Evolutionary conservation across 2,797 vertebrate species (phyloP).

Genomic region (Champsocephalus esox): DNA sequence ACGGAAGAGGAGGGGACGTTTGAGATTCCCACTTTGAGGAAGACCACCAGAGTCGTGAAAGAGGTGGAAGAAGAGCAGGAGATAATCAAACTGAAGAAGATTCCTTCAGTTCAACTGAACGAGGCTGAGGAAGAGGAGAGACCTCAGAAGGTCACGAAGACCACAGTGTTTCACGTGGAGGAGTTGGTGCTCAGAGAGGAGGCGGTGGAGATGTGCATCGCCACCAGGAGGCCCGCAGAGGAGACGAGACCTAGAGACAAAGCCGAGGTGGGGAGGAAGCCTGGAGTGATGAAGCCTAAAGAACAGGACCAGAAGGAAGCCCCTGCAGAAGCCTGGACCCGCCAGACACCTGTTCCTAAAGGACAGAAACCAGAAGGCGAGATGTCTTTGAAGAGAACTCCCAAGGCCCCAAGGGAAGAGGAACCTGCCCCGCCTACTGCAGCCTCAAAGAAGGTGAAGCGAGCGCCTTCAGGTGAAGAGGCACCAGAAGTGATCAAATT

Average conservation of each 20-base stretch:
- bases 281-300: slow-evolving; percentile 55
- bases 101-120: slow-evolving; percentile 74
- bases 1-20: slow-evolving; percentile 82
- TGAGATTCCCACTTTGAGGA: slow-evolving; percentile 84
- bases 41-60: slow-evolving; percentile 74
- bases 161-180: slow-evolving; percentile 59
- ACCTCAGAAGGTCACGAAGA: slow-evolving; percentile 61
- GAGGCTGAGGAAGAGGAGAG: slow-evolving; percentile 66
- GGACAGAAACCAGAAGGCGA: slow-evolving; percentile 78
- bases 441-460: slow-evolving; percentile 80
- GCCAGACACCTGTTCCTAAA: slow-evolving; percentile 62
- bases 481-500: slow-evolving; percentile 81
- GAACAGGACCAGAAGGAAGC: slow-evolving; percentile 63
- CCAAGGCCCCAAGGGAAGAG: slow-evolving; percentile 72
- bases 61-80: slow-evolving; percentile 79
- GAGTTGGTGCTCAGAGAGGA: slow-evolving; percentile 72
- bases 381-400: slow-evolving; percentile 72
- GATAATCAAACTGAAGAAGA: slow-evolving; percentile 79
- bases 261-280: slow-evolving; percentile 62
- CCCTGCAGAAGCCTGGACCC: slow-evolving; percentile 64
- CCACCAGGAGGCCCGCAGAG: slow-evolving; percentile 65
- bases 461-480: slow-evolving; percentile 72
- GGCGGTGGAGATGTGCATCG: slow-evolving; percentile 64
- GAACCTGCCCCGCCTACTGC: slow-evolving; percentile 60
- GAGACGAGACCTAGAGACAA: slow-evolving; percentile 62